Conservation (phyloP, 2,888 invertebrate species). For the Philonicus albiceps region DNA sequence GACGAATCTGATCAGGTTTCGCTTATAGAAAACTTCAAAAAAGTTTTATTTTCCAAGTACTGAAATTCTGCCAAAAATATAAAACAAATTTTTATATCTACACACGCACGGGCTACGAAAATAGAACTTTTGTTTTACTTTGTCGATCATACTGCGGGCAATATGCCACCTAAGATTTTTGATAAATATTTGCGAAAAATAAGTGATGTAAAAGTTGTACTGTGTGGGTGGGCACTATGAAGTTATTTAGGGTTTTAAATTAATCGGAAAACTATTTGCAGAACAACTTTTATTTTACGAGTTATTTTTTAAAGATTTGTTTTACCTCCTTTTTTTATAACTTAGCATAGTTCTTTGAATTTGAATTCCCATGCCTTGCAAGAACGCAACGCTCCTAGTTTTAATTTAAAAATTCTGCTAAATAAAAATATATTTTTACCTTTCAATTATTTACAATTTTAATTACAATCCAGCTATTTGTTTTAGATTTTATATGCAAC, state of each 20-base stretch:
- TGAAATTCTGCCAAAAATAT: not conserved
- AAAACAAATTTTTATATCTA: not conserved
- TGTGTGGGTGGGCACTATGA: not conserved
- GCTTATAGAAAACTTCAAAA: not conserved
- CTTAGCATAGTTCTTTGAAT: too few species aligned
- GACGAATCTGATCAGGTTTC: not conserved
- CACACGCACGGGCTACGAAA: not conserved
- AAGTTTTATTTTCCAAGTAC: not conserved
- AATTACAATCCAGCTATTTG: too few species aligned
- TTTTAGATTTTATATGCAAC: too few species aligned
- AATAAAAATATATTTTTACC: too few species aligned
- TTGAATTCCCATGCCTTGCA: too few species aligned
- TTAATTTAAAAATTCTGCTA: too few species aligned
- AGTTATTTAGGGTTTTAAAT: not conserved
- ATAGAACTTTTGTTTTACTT: not conserved
- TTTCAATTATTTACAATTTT: too few species aligned
- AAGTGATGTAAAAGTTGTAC: not conserved
- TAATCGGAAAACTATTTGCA: too few species aligned
- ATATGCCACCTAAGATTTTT: not conserved
- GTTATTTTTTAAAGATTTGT: too few species aligned
- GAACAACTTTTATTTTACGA: too few species aligned
- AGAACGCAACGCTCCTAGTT: too few species aligned
- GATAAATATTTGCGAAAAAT: not conserved
- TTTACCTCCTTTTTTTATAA: too few species aligned
- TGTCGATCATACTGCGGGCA: not conserved